Conservation (phyloP, 2,888 invertebrate genomes). For the Caenorhabditis drosophilae region DNA sequence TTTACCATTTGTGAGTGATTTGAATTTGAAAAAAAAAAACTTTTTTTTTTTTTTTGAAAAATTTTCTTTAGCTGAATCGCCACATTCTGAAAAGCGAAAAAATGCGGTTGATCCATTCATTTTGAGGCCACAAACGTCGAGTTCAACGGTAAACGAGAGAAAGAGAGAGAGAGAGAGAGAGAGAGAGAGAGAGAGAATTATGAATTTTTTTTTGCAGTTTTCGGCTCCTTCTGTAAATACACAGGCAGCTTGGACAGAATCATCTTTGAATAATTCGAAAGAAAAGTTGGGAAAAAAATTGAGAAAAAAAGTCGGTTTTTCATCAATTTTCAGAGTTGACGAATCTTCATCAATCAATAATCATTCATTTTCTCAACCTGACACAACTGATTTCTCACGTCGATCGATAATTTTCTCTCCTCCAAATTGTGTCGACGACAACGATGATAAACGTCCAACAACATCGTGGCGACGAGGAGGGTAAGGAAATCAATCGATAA, state of each 20-base stretch:
- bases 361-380: no score
- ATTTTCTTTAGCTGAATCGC: no score
- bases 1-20: slow-evolving; percentile 5
- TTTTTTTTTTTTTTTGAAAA: no score
- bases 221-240: not conserved
- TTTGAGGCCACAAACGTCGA: not conserved
- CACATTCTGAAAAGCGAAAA: no score
- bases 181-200: no score
- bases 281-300: no score
- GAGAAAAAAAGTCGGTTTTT: no score
- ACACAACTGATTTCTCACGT: no score
- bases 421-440: slow-evolving; percentile 42
- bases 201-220: not conserved
- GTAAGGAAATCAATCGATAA: not conserved
- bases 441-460: slow-evolving; percentile 29
- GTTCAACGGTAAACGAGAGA: slow-evolving; percentile 2
- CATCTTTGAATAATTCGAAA: not conserved
- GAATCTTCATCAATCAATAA: no score
- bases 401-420: slow-evolving; percentile 43
- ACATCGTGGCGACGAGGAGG: not conserved
- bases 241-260: not conserved
- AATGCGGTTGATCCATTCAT: slow-evolving; percentile 1
- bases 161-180: not conserved
- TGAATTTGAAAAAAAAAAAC: not conserved
- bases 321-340: no score